A percentile compares a stretch with the other conserved stretches of the same genome.
Evolutionary conservation across 2,888 invertebrate genomes (phyloP).

Genomic region (Carcina quercana): DNA sequence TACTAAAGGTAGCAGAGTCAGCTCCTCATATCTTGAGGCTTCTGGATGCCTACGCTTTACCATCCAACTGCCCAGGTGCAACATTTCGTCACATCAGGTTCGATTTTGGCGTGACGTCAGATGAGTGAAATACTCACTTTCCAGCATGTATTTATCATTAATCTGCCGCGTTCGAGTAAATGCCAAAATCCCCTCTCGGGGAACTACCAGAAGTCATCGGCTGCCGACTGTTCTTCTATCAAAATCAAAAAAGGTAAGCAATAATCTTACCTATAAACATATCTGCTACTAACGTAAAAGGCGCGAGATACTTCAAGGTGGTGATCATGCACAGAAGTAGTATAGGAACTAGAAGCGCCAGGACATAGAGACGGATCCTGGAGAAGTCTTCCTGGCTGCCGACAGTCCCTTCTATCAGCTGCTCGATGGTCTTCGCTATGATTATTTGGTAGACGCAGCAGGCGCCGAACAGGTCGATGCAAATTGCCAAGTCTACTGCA

Average conservation of each 20-base stretch:
- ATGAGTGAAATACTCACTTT: too few relatives aligned
- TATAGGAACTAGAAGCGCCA: slow-evolving; percentile 45
- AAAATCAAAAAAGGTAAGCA: not conserved
- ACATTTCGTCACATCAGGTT: too few relatives aligned
- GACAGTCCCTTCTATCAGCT: slow-evolving; percentile 32
- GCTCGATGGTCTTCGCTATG: slow-evolving; percentile 57
- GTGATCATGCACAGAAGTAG: slow-evolving; percentile 61
- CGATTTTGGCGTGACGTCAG: too few relatives aligned
- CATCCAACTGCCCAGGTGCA: too few relatives aligned
- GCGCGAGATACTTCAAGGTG: slow-evolving; percentile 57
- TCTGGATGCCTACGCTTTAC: too few relatives aligned
- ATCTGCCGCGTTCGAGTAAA: too few relatives aligned
- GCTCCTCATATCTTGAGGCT: too few relatives aligned
- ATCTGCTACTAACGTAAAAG: slow-evolving; percentile 55
- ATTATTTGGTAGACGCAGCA: slow-evolving; percentile 64
- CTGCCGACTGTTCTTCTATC: too few relatives aligned
- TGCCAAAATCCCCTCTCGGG: too few relatives aligned
- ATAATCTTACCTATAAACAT: slow-evolving; percentile 50
- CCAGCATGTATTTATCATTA: too few relatives aligned
- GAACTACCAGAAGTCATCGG: too few relatives aligned
- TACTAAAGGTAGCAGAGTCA: too few relatives aligned
- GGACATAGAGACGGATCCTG: slow-evolving; percentile 44
- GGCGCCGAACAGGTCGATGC: slow-evolving; percentile 59
- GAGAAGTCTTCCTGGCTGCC: slow-evolving; percentile 24
- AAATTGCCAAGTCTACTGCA: slow-evolving; percentile 51